Conservation (phyloP, 1,140 invertebrate species). For the Drosophila jambulina region DNA sequence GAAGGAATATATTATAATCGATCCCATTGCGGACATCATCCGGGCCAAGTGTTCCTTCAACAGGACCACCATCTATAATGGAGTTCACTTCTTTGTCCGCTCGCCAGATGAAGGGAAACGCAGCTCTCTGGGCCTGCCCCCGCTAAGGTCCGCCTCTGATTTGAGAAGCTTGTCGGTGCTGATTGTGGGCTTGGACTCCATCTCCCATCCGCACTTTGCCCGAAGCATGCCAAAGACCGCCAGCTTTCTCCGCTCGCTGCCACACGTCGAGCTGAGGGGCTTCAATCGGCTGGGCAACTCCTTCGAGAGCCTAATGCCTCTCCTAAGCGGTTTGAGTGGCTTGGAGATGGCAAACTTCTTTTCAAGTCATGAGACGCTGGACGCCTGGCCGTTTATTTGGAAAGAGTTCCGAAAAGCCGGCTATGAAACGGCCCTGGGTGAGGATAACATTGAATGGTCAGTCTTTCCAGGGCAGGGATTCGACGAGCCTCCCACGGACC, state of each 20-base stretch:
- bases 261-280: constrained; percentile 41
- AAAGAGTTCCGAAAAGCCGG: constrained; percentile 89
- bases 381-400: constrained; percentile 92
- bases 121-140: neutral
- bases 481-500: constrained; percentile 91
- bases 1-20: neutral
- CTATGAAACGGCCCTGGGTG: constrained; percentile 91
- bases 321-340: constrained; percentile 88
- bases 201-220: constrained; percentile 76
- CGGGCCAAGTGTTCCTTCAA: constrained; percentile 12
- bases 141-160: neutral
- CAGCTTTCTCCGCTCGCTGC: constrained; percentile 33
- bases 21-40: constrained; percentile 30
- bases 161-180: constrained; percentile 28
- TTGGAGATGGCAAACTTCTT: constrained; percentile 85
- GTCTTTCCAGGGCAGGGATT: constrained; percentile 94
- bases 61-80: constrained; percentile 1
- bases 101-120: neutral
- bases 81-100: constrained; percentile 28
- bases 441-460: constrained; percentile 90
- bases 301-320: constrained; percentile 90
- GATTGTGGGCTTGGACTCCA: constrained; percentile 43
- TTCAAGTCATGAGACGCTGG: constrained; percentile 82
- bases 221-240: constrained; percentile 44
- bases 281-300: constrained; percentile 84